phyloP scores from a whole-genome alignment of 1,140 invertebrate species.

The Brachystomella parvula region DNA sequence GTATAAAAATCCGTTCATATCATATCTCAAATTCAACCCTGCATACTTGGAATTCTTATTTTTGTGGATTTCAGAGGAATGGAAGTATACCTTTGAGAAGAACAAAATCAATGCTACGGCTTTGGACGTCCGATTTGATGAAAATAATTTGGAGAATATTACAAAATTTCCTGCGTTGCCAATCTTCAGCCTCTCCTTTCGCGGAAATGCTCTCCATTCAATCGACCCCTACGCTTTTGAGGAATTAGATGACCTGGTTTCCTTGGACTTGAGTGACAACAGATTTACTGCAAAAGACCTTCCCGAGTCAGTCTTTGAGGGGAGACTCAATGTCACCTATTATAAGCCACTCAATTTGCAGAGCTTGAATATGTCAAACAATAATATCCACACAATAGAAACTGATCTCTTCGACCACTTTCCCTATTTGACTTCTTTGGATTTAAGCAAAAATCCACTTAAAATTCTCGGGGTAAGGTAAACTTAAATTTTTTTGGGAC shows the following conservation, averaged over 20 bases:
- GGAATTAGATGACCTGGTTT: slow-evolving; percentile 15
- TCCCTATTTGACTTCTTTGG: slow-evolving; percentile 21
- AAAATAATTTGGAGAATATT: slow-evolving; percentile 13
- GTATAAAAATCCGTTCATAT: too few relatives aligned
- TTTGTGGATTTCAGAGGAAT: slow-evolving; percentile 13
- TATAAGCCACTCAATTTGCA: slow-evolving; percentile 24
- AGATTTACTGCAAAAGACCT: slow-evolving; percentile 13
- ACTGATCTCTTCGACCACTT: slow-evolving; percentile 32
- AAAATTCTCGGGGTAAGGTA: slow-evolving; percentile 14
- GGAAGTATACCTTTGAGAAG: slow-evolving; percentile 7
- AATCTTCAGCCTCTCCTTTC: slow-evolving; percentile 13
- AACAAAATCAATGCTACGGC: slow-evolving; percentile 13
- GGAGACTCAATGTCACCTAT: slow-evolving; percentile 8
- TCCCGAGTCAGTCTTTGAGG: slow-evolving; percentile 21
- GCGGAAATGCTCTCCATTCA: slow-evolving; percentile 16
- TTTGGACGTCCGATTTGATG: slow-evolving; percentile 17
- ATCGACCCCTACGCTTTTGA: slow-evolving; percentile 27
- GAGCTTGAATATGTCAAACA: slow-evolving; percentile 24
- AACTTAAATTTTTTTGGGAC: too few relatives aligned
- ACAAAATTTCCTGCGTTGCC: slow-evolving; percentile 21
- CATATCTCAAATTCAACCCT: too few relatives aligned
- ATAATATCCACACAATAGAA: slow-evolving; percentile 28
- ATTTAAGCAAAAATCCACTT: slow-evolving; percentile 34
- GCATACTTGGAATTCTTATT: too few relatives aligned
- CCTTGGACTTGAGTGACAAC: slow-evolving; percentile 31